Evolutionary conservation across 2,797 vertebrate species (phyloP), one percentile per base, ranked within the genome.

Genomic region (Mormyrops attenuatus): DNA sequence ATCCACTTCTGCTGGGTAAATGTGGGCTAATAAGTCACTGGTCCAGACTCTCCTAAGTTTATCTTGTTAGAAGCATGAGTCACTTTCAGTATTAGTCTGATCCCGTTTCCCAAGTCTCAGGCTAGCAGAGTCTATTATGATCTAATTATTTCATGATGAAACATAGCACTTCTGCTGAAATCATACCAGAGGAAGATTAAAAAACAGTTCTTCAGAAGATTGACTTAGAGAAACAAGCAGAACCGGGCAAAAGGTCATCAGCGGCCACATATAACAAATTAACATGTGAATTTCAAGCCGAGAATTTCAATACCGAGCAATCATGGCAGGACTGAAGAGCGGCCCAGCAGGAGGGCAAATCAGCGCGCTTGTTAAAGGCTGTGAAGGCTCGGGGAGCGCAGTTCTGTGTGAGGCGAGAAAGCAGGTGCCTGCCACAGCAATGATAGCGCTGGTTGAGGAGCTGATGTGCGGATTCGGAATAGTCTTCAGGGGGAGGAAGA

Each of bases 181-280:
- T 85, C 44, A 85, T 85, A 85, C 41, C n/a, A 52, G 8, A 85
- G 47, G 47, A 85, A 85, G n/a, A 85, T 49, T 30, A n/a, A 49
- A 85, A 49, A 85, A 13, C 47, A 50, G 47, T 85, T 85, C 82
- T 49, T 15, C 9, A 85, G 22, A 52, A 26, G 41, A 85, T 50
- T 80, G 20, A 85, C 44, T 85, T 85, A 30, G n/a, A 85, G 82
- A 85, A 85, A 85, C 73, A 44, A 80, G 73, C 73, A 80, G 34
- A 80, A 30, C 66, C 66, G 6, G 41, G 73, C 73, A 44, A 44
- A 80, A 80, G 73, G 73, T 44, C 73, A 8, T 8, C 73, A 80
- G 73, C 15, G 17, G 73, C 38, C 73, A 44, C 38, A 41, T 80
- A 80, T 44, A 80, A 80, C 5, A 44, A 80, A 80, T 80, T 80